Percentiles rank a stretch among this genome's conserved stretches.
Conservation (phyloP, 2,113 vertebrate species). For the Aldabrachelys gigantea region DNA sequence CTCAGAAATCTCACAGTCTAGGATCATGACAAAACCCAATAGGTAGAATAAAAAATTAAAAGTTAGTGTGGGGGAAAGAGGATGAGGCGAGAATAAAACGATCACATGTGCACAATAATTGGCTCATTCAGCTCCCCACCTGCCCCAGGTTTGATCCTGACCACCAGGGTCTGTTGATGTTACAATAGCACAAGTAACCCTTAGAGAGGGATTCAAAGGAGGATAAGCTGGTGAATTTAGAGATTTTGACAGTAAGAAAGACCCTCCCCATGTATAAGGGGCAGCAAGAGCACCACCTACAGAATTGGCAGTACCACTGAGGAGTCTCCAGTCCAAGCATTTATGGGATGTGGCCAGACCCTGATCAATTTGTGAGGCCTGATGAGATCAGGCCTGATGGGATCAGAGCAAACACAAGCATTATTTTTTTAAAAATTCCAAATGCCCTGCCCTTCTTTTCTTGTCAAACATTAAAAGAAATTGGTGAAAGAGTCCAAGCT, state of each 20-base stretch:
- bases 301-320: not conserved
- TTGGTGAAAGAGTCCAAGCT: not conserved
- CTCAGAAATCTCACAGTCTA: not conserved
- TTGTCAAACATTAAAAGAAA: not conserved
- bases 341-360: fast-evolving
- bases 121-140: constrained; percentile 23
- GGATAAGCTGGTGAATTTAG: not conserved
- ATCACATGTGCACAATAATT: not conserved
- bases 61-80: not conserved
- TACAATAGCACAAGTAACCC: not conserved
- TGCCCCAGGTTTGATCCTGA: not conserved
- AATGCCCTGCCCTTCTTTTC: not conserved
- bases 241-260: not conserved
- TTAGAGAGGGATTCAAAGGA: not conserved
- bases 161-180: too few species aligned
- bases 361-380: not conserved
- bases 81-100: constrained; percentile 12
- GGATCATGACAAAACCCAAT: not conserved
- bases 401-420: not conserved
- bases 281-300: not conserved
- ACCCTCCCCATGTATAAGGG: not conserved
- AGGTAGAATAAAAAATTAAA: not conserved
- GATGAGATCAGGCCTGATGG: not conserved
- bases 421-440: not conserved
- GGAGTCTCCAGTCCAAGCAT: not conserved